Evolutionary conservation across 1,140 invertebrate species (phyloP).

Genomic region (Ridgeia piscesae): DNA sequence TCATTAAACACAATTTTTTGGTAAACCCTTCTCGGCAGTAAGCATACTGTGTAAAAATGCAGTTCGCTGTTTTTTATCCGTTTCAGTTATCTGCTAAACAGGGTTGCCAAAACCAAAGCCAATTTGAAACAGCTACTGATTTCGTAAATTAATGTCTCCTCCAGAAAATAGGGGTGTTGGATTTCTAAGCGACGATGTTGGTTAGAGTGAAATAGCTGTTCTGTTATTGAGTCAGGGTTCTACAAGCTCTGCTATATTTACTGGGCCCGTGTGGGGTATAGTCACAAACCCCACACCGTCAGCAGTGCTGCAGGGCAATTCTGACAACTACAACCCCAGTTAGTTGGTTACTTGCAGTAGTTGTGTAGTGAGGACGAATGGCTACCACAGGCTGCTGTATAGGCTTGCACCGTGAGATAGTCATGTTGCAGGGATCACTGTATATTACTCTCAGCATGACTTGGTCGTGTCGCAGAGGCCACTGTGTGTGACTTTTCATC

Average conservation of each 20-base stretch:
- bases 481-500: background rate
- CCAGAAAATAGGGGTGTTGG: too few species aligned
- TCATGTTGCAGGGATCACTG: background rate
- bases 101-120: too few species aligned
- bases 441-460: background rate
- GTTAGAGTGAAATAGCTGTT: background rate
- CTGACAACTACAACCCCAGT: background rate
- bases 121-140: too few species aligned
- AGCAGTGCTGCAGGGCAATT: background rate
- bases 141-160: too few species aligned
- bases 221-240: background rate
- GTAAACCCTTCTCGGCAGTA: background rate
- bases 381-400: background rate
- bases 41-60: too few species aligned
- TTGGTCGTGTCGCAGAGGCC: background rate
- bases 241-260: background rate
- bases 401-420: background rate
- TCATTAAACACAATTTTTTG: background rate
- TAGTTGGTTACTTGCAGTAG: background rate
- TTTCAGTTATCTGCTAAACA: too few species aligned
- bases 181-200: background rate
- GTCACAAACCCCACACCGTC: background rate
- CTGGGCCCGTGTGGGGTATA: background rate
- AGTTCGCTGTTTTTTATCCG: too few species aligned
- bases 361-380: background rate